phyloP scores from a whole-genome alignment of 2,888 invertebrate species.

The Spisula solida region DNA sequence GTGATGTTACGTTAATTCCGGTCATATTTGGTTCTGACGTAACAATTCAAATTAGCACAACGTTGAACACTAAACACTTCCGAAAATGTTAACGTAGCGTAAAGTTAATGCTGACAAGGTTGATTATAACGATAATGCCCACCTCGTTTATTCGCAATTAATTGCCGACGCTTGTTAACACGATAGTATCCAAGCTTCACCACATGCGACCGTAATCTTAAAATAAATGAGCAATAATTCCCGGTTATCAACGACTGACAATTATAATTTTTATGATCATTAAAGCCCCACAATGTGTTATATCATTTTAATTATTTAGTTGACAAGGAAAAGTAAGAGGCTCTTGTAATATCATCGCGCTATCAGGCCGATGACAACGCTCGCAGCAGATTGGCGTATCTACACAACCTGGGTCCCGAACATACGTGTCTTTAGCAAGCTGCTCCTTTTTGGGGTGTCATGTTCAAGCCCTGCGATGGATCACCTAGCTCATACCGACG shows the following conservation, averaged over 20 bases:
- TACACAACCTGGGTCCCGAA: background rate
- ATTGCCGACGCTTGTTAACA: slow-evolving; percentile 43
- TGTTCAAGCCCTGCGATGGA: slow-evolving; percentile 34
- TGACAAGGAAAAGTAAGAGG: slow-evolving; percentile 60
- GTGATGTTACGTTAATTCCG: background rate
- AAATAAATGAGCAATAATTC: slow-evolving; percentile 60
- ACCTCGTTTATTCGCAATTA: slow-evolving; percentile 50
- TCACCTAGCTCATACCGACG: slow-evolving; percentile 21
- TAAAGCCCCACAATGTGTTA: slow-evolving; percentile 57
- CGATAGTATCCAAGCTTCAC: background rate
- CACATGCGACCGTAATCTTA: slow-evolving; percentile 53
- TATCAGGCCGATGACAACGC: slow-evolving; percentile 14
- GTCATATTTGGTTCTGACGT: background rate
- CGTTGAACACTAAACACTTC: background rate
- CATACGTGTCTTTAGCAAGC: background rate
- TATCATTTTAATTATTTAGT: slow-evolving; percentile 71
- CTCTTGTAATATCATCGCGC: slow-evolving; percentile 50
- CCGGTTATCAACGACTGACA: slow-evolving; percentile 59
- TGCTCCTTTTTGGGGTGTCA: background rate
- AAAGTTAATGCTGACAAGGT: slow-evolving; percentile 51
- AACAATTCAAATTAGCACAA: background rate
- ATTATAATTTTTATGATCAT: slow-evolving; percentile 68
- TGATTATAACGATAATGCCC: slow-evolving; percentile 34
- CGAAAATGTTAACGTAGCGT: slow-evolving; percentile 59
- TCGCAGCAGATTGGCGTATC: background rate